Evolutionary conservation across 2,113 vertebrate genomes (phyloP), one percentile per base, ranked within the genome.

Genomic region (Ammodytes dubius): DNA sequence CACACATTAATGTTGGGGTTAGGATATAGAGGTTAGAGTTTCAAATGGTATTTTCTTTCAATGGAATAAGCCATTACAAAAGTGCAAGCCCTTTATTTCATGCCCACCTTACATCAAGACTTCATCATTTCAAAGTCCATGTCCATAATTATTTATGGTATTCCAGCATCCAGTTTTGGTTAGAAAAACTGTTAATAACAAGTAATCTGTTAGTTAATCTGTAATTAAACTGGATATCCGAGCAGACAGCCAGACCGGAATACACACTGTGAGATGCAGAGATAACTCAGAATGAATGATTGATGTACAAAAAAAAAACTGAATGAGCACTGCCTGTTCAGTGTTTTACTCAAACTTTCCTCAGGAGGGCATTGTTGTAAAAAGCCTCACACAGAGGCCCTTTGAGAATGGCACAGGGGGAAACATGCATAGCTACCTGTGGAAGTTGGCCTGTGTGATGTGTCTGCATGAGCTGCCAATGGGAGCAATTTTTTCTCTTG

Each of bases 341-440:
- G 53, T 81, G 85, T 83, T 89, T 53, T 88, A 72, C 87, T 88
- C 79, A 71, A 9, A 40, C 65, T 85, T 81, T 88, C 90, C 90
- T 89, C 84, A 87, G 79, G 88, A 82, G 90, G 90, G 86, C 88
- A 91, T 87, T 87, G 88, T 91, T 91, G 87, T 91, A 78, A 75
- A 89, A 83, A 88, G 61, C 50, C 45, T 70, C 42, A 69, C 47
- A 63, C 39, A 15, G 56, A 60, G 19, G 39, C 60, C 46, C 61
- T 43, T 19, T 46, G 27, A 49, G 69, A 39, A 52, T 1, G 27
- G 5, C 65, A 68, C 27, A 35, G 77, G 52, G 71, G 58, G 57
- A 57, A 63, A 45, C 9, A 35, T 35, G n/a, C 12, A 19, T 0
- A 39, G 47, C 15, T 7, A 82, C 54, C 6, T 68, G 72, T 74